Base-by-base conservation (phyloP, 2,888 invertebrate species). In the Pachymerium ferrugineum region DNA sequence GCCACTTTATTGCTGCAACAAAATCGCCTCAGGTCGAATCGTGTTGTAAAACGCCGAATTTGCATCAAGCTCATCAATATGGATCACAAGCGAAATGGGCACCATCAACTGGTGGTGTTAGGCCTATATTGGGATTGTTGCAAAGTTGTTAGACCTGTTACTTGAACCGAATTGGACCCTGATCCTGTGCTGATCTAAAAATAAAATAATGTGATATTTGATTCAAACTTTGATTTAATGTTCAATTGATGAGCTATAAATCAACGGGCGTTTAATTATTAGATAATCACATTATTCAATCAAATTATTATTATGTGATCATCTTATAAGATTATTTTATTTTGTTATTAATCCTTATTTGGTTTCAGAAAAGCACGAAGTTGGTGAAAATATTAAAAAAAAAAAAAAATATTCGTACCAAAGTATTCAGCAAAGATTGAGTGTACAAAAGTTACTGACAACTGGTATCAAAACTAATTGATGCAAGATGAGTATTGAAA, bases 11-110 rank as follows among this genome's bases (percentile, higher is more conserved):
- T 54, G 47, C 47, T 16, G 47, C 47, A n/a, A 19, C 47, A 54
- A 54, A 54, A 54, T 54, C 47, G 47, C 47, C 47, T 54, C 19
- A 54, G 47, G 47, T 54, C 47, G 47, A 19, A 54, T 54, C 47
- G 47, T n/a, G 16, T 54, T 54, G 47, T 54, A 54, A 54, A 54
- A 54, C 22, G 47, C 14, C 19, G 22, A 54, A 54, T 54, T 54
- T 54, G 22, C 47, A 54, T 54, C 19, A 54, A 22, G 22, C 47
- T 54, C 47, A 54, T 54, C 47, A 54, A 54, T 54, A 54, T 54
- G 47, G 47, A 54, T 54, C 47, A 54, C 10, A 54, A 22, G 47
- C 47, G 47, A 54, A 54, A 54, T 54, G 47, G 19, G 47, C 19
- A 16, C 47, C 47, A 54, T 54, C 47, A 54, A 54, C 47, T 54